Conservation (phyloP, 1,140 invertebrate genomes). For the Dufourea novaeangliae region DNA sequence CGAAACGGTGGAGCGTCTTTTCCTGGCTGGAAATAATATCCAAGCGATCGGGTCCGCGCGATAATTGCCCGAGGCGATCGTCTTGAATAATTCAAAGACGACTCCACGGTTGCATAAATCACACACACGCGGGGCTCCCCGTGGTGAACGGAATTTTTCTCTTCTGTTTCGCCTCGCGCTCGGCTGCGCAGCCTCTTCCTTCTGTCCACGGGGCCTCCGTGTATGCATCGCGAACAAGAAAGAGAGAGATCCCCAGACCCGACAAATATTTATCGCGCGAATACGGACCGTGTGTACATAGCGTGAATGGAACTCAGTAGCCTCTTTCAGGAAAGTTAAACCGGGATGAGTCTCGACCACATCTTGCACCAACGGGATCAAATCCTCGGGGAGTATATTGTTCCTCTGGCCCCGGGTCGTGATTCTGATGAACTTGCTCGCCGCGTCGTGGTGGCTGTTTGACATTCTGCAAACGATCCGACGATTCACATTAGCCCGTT, state of each 20-base stretch:
- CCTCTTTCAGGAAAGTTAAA: slow-evolving; percentile 97
- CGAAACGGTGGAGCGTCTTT: too few relatives aligned
- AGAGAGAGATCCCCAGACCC: too few relatives aligned
- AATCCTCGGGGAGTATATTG: slow-evolving; percentile 90
- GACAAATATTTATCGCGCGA: slow-evolving; percentile 38
- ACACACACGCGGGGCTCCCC: too few relatives aligned
- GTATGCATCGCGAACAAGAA: not conserved
- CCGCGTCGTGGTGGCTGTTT: slow-evolving; percentile 91
- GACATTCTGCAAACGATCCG: slow-evolving; percentile 84
- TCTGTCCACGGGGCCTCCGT: not conserved
- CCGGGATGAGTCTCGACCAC: slow-evolving; percentile 99
- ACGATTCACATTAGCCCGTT: not conserved
- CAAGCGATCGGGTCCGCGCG: not conserved
- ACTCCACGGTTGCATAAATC: slow-evolving; percentile 36
- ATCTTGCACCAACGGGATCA: slow-evolving; percentile 97
- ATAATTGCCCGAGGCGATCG: slow-evolving; percentile 30
- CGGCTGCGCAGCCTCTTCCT: too few relatives aligned
- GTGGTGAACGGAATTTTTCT: slow-evolving; percentile 4
- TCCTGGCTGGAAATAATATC: too few relatives aligned
- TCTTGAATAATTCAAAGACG: slow-evolving; percentile 46
- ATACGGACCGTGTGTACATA: slow-evolving; percentile 96
- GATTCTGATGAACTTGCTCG: slow-evolving; percentile 94
- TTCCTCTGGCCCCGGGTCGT: slow-evolving; percentile 86
- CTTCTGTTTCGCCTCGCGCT: not conserved
- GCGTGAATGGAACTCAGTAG: slow-evolving; percentile 98